Evolutionary conservation across 1,140 invertebrate genomes (phyloP).

Genomic region (Reticulitermes speratus): DNA sequence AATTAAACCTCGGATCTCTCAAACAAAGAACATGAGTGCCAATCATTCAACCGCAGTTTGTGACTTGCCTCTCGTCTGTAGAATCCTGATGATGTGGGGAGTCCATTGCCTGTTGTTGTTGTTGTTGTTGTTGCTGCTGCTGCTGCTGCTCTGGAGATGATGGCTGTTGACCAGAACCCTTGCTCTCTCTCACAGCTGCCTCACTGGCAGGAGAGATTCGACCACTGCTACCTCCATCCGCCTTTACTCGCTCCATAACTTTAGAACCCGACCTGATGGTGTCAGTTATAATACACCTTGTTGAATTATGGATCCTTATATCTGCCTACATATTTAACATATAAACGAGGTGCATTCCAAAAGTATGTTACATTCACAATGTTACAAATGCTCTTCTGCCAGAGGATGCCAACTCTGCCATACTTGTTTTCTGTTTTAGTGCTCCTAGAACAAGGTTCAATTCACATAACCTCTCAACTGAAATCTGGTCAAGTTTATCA

Average conservation of each 20-base stretch:
- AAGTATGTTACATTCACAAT: too few relatives aligned
- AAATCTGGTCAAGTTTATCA: too few relatives aligned
- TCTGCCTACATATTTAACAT: not conserved
- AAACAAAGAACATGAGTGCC: not conserved
- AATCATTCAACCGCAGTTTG: not conserved
- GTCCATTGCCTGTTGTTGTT: not conserved
- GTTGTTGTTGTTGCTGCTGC: not conserved
- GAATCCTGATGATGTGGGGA: not conserved
- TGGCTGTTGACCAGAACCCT: not conserved
- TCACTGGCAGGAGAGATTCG: constrained; percentile 61
- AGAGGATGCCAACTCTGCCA: too few relatives aligned
- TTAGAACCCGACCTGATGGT: constrained; percentile 63
- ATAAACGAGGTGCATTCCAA: not conserved
- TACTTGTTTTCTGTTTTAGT: too few relatives aligned
- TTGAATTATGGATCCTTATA: not conserved
- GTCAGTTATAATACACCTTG: not conserved
- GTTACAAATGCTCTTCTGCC: too few relatives aligned
- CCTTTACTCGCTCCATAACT: constrained; percentile 56
- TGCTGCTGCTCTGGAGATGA: not conserved
- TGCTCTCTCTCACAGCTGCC: constrained; percentile 40
- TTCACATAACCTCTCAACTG: too few relatives aligned
- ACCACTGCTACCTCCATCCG: constrained; percentile 45
- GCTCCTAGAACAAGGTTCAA: too few relatives aligned
- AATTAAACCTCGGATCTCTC: not conserved
- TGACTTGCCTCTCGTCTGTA: constrained; percentile 16